These are phyloP conservation scores for Clarias fuscus DNA, from an alignment of 2,797 vertebrate genomes.

Conservation along the genomic window DNA sequence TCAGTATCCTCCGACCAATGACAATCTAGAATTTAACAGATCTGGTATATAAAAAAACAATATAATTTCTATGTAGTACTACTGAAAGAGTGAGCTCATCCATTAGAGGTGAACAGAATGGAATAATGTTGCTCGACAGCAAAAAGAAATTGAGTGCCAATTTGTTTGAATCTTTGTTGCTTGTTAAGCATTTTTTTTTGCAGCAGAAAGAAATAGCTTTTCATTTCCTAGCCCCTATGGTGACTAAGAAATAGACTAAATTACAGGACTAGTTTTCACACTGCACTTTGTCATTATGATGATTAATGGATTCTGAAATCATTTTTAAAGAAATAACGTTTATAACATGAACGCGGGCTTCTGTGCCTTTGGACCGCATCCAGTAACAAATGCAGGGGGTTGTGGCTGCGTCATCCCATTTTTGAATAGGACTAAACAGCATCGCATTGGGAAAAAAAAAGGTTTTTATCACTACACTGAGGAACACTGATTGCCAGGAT, in stretches of 20 bases:
- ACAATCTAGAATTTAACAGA: not conserved
- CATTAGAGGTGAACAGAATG: not conserved
- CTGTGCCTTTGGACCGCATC: not conserved
- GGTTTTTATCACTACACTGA: slow-evolving; percentile 4
- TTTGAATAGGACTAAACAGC: slow-evolving; percentile 9
- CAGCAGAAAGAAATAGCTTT: not conserved
- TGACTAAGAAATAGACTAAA: not conserved
- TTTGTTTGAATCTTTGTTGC: not conserved
- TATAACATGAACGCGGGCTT: not conserved
- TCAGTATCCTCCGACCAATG: not conserved
- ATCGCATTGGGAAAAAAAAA: slow-evolving; percentile 10
- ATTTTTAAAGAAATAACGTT: not conserved
- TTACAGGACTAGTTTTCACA: not conserved
- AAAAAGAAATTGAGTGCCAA: not conserved
- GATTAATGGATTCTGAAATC: not conserved
- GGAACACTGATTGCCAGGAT: slow-evolving; percentile 29
- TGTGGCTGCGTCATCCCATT: not conserved
- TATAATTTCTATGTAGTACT: not conserved
- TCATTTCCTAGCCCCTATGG: not conserved
- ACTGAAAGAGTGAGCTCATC: not conserved
- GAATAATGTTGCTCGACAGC: not conserved
- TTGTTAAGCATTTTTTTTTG: not conserved
- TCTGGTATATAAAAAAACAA: not conserved
- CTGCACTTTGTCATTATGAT: slow-evolving; percentile 11
- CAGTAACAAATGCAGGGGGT: not conserved